Conservation (phyloP, 2,797 vertebrate genomes). For the Leptodactylus fallax region DNA sequence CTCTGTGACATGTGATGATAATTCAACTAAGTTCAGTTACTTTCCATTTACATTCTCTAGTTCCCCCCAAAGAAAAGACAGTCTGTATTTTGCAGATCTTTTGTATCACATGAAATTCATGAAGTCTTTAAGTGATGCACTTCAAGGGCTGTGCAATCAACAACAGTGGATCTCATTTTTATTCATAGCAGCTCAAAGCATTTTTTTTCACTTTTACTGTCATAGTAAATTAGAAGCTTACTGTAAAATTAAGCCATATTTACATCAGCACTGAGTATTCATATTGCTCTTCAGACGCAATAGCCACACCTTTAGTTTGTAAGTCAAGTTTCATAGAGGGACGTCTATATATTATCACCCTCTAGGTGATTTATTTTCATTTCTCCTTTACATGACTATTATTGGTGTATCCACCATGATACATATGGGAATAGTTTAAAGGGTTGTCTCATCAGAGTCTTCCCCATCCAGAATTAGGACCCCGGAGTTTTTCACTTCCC, state of each 20-base stretch:
- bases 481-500: too few relatives aligned
- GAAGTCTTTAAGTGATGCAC: slow-evolving; percentile 45
- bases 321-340: neutral
- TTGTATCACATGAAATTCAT: slow-evolving; percentile 55
- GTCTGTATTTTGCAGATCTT: slow-evolving; percentile 45
- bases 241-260: slow-evolving; percentile 43
- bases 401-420: neutral
- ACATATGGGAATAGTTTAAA: neutral
- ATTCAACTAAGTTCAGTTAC: slow-evolving; percentile 22
- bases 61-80: slow-evolving; percentile 24
- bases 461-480: too few relatives aligned
- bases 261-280: slow-evolving; percentile 8
- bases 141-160: slow-evolving; percentile 55
- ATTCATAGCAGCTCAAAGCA: slow-evolving; percentile 46
- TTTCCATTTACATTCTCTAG: slow-evolving; percentile 33
- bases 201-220: slow-evolving; percentile 43
- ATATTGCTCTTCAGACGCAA: neutral
- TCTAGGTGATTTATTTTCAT: neutral
- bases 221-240: slow-evolving; percentile 42
- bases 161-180: slow-evolving; percentile 52
- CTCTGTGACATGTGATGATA: slow-evolving; percentile 24
- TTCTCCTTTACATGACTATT: too few relatives aligned
- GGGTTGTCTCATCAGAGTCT: too few relatives aligned
- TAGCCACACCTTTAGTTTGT: neutral
- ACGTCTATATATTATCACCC: neutral